These are phyloP conservation scores for Ascaphus truei DNA, from an alignment of 2,113 vertebrate species.

Conservation along the genomic window DNA sequence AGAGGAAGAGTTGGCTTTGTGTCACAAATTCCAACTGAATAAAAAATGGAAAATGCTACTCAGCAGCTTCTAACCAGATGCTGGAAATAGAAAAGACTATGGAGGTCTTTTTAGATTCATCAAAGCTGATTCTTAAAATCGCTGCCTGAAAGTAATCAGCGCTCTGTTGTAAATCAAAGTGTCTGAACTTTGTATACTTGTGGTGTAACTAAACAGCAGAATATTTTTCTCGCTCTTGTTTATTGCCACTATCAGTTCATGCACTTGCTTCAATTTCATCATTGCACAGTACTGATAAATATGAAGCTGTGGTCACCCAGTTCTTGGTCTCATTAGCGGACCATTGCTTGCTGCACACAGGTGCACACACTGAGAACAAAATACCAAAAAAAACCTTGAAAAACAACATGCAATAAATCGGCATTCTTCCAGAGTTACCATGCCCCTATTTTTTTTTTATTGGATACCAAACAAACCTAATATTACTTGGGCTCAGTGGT, in stretches of 20 bases:
- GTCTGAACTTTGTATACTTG: constrained; percentile 34
- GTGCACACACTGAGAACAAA: background rate
- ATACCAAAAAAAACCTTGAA: background rate
- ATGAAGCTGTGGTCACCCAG: background rate
- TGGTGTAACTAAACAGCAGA: constrained; percentile 14
- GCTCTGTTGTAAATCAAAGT: constrained; percentile 30
- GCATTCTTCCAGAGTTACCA: background rate
- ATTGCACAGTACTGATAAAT: constrained; percentile 24
- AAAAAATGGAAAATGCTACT: constrained; percentile 24
- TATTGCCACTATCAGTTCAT: constrained; percentile 29
- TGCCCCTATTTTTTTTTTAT: no score
- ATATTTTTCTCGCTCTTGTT: constrained; percentile 34
- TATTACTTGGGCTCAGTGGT: no score
- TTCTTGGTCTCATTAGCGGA: no score
- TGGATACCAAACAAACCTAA: background rate
- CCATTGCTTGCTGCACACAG: background rate
- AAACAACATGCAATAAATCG: background rate
- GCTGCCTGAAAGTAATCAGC: background rate
- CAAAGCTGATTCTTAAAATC: constrained; percentile 21
- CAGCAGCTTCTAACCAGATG: constrained; percentile 27
- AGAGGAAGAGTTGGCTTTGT: background rate
- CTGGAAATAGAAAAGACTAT: constrained; percentile 26
- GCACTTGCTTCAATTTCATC: constrained; percentile 20
- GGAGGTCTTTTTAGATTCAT: constrained; percentile 14
- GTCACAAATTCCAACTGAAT: constrained; percentile 19